Evolutionary conservation across 2,888 invertebrate species (phyloP), one percentile per base, ranked within the genome.

Genomic region (Lycocerus yunnanus): DNA sequence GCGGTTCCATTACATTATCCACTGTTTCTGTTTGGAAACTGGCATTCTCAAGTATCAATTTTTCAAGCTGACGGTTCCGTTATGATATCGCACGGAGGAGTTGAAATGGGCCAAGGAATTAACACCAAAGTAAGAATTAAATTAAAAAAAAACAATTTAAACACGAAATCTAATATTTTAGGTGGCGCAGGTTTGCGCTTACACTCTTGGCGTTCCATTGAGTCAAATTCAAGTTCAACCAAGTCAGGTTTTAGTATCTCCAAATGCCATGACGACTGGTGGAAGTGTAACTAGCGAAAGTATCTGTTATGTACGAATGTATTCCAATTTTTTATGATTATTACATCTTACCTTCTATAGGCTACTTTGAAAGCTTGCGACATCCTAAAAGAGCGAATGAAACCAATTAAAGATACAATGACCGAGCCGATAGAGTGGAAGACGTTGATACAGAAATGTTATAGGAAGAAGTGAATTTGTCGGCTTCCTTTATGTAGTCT

Each of bases 61-160:
- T 94, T 91, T 82, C 92, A 92, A 16, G 89, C 90, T 2, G 94
- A 94, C 84, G 94, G 92, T 0, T 90, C 92, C 0, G 93, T 96
- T 1, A 89, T 91, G 0, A 87, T 96, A 8, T 87, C 90, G 1
- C 94, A 94, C 79, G 93, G 92, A 10, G 94, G 93, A 1, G 88
- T 93, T 18, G 94, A 94, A 88, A 91, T 93, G 83, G 96, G 96
- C 0, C 96, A 96, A 88, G 96, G 95, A 9, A 89, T 94, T 59
- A 93, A 95, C 78, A 95, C 95, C 0, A 95, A 95, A 89, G 91
- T 89, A 80, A 66, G 20, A 10, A 0, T 2, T 8, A 10, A 60
- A 11, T n/a, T 4, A 1, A 13, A 27, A n/a, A 27, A 27, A 13
- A 13, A 13, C 3, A 27, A 4, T 27, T 13, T 13, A n/a, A 11